phyloP scores from a whole-genome alignment of 2,797 vertebrate species.

The Lepus oiostolus region DNA sequence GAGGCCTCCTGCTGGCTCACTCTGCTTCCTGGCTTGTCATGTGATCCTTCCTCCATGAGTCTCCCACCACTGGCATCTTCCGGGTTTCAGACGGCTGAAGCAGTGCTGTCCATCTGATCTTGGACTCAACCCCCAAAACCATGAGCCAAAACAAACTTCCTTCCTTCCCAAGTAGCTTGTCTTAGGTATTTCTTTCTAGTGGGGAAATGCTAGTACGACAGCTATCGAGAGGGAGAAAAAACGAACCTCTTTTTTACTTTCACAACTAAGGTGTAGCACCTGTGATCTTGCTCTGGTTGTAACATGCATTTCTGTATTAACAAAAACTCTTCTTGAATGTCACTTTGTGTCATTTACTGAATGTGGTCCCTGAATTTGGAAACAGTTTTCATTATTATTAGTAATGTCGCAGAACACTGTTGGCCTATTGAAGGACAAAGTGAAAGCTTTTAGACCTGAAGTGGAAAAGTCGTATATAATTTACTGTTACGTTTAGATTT shows the following conservation, averaged over 20 bases:
- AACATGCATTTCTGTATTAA: background rate
- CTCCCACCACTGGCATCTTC: too few species aligned
- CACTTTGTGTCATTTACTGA: slow-evolving; percentile 18
- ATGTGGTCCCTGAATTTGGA: background rate
- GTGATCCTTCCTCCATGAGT: too few species aligned
- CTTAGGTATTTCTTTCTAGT: too few species aligned
- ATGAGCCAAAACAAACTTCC: too few species aligned
- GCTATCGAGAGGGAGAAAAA: background rate
- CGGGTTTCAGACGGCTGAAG: too few species aligned
- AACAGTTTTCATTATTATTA: slow-evolving; percentile 45
- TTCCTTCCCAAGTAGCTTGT: too few species aligned
- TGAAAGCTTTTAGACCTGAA: slow-evolving; percentile 64
- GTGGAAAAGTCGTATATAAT: slow-evolving; percentile 76
- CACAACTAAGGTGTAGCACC: background rate
- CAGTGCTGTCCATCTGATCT: too few species aligned
- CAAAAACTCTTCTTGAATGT: background rate
- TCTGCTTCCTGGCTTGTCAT: too few species aligned
- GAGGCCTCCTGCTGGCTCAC: too few species aligned
- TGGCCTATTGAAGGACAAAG: slow-evolving; percentile 67
- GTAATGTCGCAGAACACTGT: slow-evolving; percentile 29
- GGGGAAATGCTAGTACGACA: background rate
- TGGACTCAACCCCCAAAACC: too few species aligned
- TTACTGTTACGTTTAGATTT: slow-evolving; percentile 91
- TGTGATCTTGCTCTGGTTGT: background rate
- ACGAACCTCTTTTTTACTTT: accelerated